These are phyloP conservation scores for Colostygia pectinataria DNA, from an alignment of 2,888 invertebrate species.

Conservation along the genomic window DNA sequence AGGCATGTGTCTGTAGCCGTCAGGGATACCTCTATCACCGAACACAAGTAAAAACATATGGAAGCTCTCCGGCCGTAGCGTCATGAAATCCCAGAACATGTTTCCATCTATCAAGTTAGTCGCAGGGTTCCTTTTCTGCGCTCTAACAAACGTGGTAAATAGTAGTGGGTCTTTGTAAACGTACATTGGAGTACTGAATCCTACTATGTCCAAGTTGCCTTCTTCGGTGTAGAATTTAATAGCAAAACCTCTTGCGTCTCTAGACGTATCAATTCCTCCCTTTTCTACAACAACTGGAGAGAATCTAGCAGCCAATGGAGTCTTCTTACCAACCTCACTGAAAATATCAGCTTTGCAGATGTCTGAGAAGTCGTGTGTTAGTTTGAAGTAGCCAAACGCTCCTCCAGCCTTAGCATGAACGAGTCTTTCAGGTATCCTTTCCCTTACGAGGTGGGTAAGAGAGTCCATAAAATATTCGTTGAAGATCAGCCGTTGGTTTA, in stretches of 20 bases:
- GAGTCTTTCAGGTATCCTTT: conserved; percentile 95
- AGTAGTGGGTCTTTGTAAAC: conserved; percentile 92
- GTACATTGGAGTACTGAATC: conserved; percentile 94
- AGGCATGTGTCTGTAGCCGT: conserved; percentile 95
- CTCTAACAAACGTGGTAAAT: conserved; percentile 95
- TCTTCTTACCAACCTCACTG: conserved; percentile 87
- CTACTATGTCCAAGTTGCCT: conserved; percentile 94
- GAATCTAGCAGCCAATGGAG: conserved; percentile 89
- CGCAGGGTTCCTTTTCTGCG: conserved; percentile 95
- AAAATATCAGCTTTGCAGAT: conserved; percentile 90
- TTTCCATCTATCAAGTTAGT: conserved; percentile 92
- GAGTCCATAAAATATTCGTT: conserved; percentile 90
- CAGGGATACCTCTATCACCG: conserved; percentile 93
- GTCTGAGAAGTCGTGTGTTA: conserved; percentile 90
- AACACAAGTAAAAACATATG: conserved; percentile 92
- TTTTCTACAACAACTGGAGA: conserved; percentile 92
- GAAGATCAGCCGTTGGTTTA: conserved; percentile 89
- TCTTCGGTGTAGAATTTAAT: conserved; percentile 95
- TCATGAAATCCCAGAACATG: conserved; percentile 96
- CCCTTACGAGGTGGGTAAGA: conserved; percentile 90
- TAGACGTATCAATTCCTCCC: conserved; percentile 92
- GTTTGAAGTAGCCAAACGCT: conserved; percentile 93
- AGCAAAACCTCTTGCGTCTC: conserved; percentile 95
- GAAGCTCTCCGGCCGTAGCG: conserved; percentile 91
- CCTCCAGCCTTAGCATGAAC: conserved; percentile 97